phyloP scores from a whole-genome alignment of 1,140 invertebrate genomes.

The Phortica variegata region DNA sequence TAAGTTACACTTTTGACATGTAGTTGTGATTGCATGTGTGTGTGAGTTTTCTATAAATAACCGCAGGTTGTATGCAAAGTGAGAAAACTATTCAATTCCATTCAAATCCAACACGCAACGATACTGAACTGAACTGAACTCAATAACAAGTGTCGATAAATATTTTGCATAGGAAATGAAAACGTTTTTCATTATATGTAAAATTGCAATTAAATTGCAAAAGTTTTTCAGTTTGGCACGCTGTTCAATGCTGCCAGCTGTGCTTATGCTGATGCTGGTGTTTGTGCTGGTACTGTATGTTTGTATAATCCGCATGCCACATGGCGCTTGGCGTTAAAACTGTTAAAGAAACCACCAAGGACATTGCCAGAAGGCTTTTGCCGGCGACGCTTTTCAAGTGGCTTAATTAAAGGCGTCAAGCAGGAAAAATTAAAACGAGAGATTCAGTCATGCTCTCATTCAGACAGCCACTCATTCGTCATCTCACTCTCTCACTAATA shows the following conservation, averaged over 20 bases:
- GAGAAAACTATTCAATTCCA: conserved; percentile 6
- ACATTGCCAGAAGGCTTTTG: neutral
- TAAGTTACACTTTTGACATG: too few relatives aligned
- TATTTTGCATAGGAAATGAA: conserved; percentile 31
- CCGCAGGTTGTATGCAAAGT: conserved; percentile 34
- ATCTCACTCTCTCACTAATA: conserved; percentile 15
- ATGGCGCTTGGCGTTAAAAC: too few relatives aligned
- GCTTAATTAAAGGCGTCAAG: conserved; percentile 27
- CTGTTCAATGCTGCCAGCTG: neutral
- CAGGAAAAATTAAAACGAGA: conserved; percentile 22
- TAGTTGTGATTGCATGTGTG: neutral
- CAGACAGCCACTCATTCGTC: conserved; percentile 3
- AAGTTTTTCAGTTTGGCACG: neutral
- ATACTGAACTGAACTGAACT: too few relatives aligned
- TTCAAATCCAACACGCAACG: conserved; percentile 13
- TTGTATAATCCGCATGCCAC: too few relatives aligned
- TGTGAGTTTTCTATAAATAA: neutral
- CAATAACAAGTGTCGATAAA: conserved; percentile 28
- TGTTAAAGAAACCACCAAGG: too few relatives aligned
- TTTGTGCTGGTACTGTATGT: too few relatives aligned
- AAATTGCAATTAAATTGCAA: conserved; percentile 3
- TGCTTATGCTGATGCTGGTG: too few relatives aligned
- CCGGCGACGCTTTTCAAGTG: conserved; percentile 4
- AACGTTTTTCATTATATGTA: conserved; percentile 7
- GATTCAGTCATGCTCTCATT: conserved; percentile 20